phyloP scores from a whole-genome alignment of 2,888 invertebrate genomes.

The Pyralis farinalis region DNA sequence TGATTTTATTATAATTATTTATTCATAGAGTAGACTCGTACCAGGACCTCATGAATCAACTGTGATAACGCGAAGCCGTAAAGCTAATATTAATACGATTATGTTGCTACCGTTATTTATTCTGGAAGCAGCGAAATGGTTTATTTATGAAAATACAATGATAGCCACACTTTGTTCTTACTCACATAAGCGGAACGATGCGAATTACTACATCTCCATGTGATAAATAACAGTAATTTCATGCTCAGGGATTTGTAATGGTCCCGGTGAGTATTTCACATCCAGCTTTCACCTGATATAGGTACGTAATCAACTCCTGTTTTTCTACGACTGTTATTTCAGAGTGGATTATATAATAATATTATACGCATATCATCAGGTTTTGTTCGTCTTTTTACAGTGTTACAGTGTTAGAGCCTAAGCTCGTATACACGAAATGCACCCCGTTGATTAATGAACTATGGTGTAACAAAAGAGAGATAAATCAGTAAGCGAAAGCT shows the following conservation, averaged over 20 bases:
- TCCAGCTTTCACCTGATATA: constrained; percentile 8
- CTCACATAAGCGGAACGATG: constrained; percentile 5
- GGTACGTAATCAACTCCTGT: constrained; percentile 7
- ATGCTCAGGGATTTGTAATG: constrained; percentile 13
- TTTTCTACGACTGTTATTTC: constrained; percentile 1
- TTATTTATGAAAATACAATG: constrained; percentile 6
- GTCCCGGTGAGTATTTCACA: constrained; percentile 7
- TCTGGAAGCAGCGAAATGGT: background rate
- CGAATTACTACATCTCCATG: constrained; percentile 5
- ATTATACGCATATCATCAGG: too few relatives aligned
- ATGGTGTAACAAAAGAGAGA: too few relatives aligned
- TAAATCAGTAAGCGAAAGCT: too few relatives aligned
- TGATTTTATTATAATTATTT: too few relatives aligned
- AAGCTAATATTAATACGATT: too few relatives aligned
- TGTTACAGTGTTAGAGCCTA: too few relatives aligned
- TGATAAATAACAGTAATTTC: constrained; percentile 15
- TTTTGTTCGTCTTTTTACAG: too few relatives aligned
- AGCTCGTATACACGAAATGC: too few relatives aligned
- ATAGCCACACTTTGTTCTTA: constrained; percentile 3
- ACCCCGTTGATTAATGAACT: too few relatives aligned
- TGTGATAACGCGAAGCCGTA: too few relatives aligned
- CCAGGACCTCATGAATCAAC: too few relatives aligned
- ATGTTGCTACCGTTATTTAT: background rate
- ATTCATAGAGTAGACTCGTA: too few relatives aligned
- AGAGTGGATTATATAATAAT: background rate